phyloP scores from a whole-genome alignment of 2,113 vertebrate genomes.

The Scophthalmus maximus region DNA sequence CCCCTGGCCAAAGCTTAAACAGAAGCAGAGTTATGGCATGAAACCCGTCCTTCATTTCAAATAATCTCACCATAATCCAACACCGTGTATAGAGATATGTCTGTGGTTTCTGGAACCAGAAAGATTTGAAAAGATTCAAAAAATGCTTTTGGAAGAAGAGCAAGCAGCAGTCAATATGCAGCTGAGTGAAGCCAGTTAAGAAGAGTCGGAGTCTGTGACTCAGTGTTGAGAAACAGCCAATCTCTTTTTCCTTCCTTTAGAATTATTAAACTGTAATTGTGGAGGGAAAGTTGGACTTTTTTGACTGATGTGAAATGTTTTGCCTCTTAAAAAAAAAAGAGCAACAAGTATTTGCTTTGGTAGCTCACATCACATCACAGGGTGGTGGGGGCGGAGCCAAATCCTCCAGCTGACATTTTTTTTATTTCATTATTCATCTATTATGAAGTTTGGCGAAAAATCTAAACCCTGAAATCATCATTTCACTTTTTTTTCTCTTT shows the following conservation, averaged over 20 bases:
- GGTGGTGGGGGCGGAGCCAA: neutral
- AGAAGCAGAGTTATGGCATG: no score
- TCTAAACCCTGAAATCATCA: neutral
- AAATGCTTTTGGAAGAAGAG: no score
- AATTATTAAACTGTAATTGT: slow-evolving; percentile 19
- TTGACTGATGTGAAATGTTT: slow-evolving; percentile 15
- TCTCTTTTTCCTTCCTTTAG: neutral
- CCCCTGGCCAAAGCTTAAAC: neutral
- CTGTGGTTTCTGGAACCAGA: neutral
- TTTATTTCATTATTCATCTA: neutral
- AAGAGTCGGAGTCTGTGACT: neutral
- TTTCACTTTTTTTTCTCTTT: neutral
- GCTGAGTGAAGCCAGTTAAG: neutral
- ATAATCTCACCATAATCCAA: no score
- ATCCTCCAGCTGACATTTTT: slow-evolving; percentile 3
- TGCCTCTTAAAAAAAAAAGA: slow-evolving; percentile 16
- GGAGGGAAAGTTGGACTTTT: neutral
- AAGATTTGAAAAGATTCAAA: no score
- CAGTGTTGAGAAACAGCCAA: slow-evolving; percentile 7
- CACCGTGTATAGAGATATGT: neutral
- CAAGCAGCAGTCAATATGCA: neutral
- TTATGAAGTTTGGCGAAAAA: neutral
- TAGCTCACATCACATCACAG: neutral
- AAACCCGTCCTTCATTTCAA: neutral
- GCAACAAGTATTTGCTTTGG: slow-evolving; percentile 41